Evolutionary conservation across 2,797 vertebrate species (phyloP), one percentile per base, ranked within the genome.

Genomic region (Scleropages formosus): DNA sequence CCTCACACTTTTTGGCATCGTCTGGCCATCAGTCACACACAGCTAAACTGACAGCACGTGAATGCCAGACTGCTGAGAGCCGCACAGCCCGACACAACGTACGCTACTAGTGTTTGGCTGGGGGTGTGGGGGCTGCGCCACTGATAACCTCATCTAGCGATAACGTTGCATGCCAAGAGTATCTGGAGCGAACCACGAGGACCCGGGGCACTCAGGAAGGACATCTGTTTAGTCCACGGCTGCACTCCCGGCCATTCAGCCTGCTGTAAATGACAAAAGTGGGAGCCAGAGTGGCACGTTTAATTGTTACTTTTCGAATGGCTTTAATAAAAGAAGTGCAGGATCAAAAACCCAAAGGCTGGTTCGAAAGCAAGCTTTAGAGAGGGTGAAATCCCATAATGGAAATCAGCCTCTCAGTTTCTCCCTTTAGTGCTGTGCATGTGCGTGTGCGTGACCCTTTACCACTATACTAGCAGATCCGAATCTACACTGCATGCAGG

Each of bases 241-340:
- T 6, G 70, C 6, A 9, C 51, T 60, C 26, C 18, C 47, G 18
- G 11, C 39, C 22, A 56, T 46, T 62, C 59, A 6, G 39, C n/a
- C 46, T 26, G 60, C 72, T 73, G 72, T 73, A 20, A 62, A 62
- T 61, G 58, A 8, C 12, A n/a, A 59, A 44, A 39, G 58, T 24
- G 60, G 20, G 1, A 4, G 26, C 22, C 26, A 24, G 7, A 13
- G 59, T 22, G 39, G 6, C 26, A 63, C n/a, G 63, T 24, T 9
- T 24, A 39, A 73, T 12, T 4, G 58, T 72, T 11, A 18, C 26
- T 27, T 4, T n/a, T 53, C 11, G 18, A 59, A 9, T 44, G 31
- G 31, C 6, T 39, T 39, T 39, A 39, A 39, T 6, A 6, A 6
- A 39, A 39, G 31, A 39, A 39, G 31, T 6, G 39, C 31, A 39